Evolutionary conservation across 2,888 invertebrate species (phyloP), one percentile per base, ranked within the genome.

Genomic region (Drosophila macrothrix): DNA sequence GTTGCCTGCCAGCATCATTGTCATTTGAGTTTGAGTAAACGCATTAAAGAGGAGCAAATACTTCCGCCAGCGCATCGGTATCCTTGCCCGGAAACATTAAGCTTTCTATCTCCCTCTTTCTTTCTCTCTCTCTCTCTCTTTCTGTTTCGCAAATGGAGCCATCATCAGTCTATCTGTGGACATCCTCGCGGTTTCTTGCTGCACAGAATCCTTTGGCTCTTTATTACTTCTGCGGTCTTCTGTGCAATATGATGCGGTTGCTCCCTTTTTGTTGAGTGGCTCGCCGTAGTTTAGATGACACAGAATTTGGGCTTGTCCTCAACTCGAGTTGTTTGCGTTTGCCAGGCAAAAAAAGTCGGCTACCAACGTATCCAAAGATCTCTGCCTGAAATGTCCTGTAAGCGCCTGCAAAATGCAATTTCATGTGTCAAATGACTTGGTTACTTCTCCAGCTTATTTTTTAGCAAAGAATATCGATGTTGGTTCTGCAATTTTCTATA

Each of bases 21-120:
- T 74, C 79, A 71, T 71, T 82, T 74, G 62, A 71, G 79, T 80
- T 71, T 67, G 65, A 73, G 77, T 68, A 84, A 90, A 88, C 90
- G 88, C 90, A 88, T 84, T 84, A 78, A 80, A 80, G 83, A 70
- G 60, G 83, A 69, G 83, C 88, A 80, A 90, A 83, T 80, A 88
- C 83, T 80, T 84, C 90, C 86, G 90, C 76, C 67, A 63, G 64
- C 67, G 70, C 69, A 59, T 43, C 55, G 55, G 41, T 49, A 62
- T 70, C 46, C 81, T 72, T 67, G 77, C 50, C 70, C 90, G 84
- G 88, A 84, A 76, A 77, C 83, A 88, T 83, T 83, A 83, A 61
- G 67, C 55, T 68, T 22, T 59, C 76, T 19, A 25, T 39, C 12
- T 28, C 5, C 56, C n/a, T 58, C 76, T 33, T 22, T 35, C 4